Evolutionary conservation across 2,888 invertebrate genomes (phyloP).

Genomic region (Hyposoter didymator): DNA sequence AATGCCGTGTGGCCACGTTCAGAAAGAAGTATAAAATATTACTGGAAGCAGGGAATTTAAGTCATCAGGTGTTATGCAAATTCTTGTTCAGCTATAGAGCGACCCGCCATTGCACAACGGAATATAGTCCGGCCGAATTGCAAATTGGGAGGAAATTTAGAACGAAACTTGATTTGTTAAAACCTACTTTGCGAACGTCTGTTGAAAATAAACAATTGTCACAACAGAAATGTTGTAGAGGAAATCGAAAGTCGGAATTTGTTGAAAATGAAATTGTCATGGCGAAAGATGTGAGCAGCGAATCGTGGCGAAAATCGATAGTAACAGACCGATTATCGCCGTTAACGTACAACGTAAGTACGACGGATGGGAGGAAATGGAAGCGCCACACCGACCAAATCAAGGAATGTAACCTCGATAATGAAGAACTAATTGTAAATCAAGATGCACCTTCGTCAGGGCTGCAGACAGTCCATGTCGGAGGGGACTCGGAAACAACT

Average conservation of each 20-base stretch:
- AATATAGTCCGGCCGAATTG: neutral
- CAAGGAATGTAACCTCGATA: neutral
- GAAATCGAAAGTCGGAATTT: neutral
- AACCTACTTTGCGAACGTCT: neutral
- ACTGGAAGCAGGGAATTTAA: neutral
- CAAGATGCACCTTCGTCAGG: neutral
- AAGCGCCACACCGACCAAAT: neutral
- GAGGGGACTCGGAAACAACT: neutral
- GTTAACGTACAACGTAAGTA: neutral
- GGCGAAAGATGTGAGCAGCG: neutral
- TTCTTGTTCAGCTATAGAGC: constrained; percentile 29
- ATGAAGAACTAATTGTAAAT: too few relatives aligned
- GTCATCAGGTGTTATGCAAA: neutral
- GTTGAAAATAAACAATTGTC: neutral
- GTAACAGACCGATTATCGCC: neutral
- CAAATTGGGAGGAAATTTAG: neutral
- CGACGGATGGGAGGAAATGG: neutral
- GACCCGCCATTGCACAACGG: neutral
- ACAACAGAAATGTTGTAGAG: neutral
- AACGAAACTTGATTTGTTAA: neutral
- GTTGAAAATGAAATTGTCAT: neutral
- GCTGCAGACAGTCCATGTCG: neutral
- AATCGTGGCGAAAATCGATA: neutral
- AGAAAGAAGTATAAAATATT: constrained; percentile 55
- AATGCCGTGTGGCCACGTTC: constrained; percentile 54